Evolutionary conservation across 2,888 invertebrate species (phyloP).

Genomic region (Peribatodes rhomboidaria): DNA sequence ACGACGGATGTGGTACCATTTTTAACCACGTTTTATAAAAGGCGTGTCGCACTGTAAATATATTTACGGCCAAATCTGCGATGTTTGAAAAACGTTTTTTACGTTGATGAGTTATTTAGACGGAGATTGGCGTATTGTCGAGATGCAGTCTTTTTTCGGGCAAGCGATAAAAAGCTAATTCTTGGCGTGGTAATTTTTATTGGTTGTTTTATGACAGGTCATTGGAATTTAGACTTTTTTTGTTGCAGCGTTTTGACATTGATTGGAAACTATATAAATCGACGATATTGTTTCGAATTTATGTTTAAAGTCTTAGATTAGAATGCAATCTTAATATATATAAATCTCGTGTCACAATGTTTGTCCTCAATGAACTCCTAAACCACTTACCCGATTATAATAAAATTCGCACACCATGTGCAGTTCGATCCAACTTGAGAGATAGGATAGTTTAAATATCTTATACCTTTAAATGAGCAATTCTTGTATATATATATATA

Average conservation of each 20-base stretch:
- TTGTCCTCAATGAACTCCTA: too few relatives aligned
- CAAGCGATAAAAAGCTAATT: conserved; percentile 44
- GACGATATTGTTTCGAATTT: conserved; percentile 9
- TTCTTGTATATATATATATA: too few relatives aligned
- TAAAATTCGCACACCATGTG: too few relatives aligned
- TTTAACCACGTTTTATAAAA: not conserved
- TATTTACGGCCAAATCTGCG: conserved; percentile 40
- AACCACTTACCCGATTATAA: too few relatives aligned
- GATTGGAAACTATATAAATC: conserved; percentile 38
- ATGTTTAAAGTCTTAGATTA: not conserved
- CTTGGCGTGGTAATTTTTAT: conserved; percentile 46
- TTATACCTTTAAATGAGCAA: too few relatives aligned
- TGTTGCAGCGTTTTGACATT: conserved; percentile 33
- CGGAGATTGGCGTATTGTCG: conserved; percentile 44
- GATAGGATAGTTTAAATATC: too few relatives aligned
- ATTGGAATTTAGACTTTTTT: conserved; percentile 43
- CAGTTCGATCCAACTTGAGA: too few relatives aligned
- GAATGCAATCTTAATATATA: not conserved
- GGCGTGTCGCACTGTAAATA: conserved; percentile 41
- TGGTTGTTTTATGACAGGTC: conserved; percentile 44
- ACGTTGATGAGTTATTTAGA: conserved; percentile 46
- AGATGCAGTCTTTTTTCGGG: conserved; percentile 42
- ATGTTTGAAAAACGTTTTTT: conserved; percentile 41
- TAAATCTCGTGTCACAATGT: too few relatives aligned
- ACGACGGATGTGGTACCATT: too few relatives aligned